Evolutionary conservation across 2,113 vertebrate species (phyloP).

Genomic region (Odocoileus hemionus): DNA sequence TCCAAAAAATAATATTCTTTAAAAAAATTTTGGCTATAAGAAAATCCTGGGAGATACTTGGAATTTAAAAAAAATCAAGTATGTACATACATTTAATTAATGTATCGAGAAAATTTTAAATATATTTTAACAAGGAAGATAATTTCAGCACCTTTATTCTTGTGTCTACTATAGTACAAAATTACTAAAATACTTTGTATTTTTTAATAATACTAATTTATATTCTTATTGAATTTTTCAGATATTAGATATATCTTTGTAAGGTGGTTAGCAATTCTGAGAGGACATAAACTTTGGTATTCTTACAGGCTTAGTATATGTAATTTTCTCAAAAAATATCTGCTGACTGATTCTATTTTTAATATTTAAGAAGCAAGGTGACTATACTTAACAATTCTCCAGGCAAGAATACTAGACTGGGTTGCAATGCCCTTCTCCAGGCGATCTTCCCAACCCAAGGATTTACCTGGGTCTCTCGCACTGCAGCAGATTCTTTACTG

Average conservation of each 20-base stretch:
- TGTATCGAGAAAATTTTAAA: neutral
- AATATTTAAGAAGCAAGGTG: neutral
- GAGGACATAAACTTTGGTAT: neutral
- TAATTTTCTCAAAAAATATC: neutral
- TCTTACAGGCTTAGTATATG: neutral
- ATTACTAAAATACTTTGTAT: neutral
- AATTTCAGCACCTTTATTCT: neutral
- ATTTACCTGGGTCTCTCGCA: neutral
- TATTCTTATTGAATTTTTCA: neutral
- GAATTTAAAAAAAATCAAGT: neutral
- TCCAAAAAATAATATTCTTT: neutral
- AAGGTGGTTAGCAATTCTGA: neutral
- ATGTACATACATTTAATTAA: neutral
- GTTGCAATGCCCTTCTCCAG: neutral
- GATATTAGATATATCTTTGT: neutral
- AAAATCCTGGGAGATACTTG: neutral
- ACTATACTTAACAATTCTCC: neutral
- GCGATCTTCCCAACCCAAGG: neutral
- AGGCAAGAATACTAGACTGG: neutral
- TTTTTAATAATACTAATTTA: neutral
- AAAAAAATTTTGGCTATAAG: neutral
- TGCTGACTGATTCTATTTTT: neutral
- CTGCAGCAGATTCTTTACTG: neutral
- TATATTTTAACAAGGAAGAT: neutral
- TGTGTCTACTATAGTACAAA: neutral